Evolutionary conservation across 2,888 invertebrate genomes (phyloP).

Genomic region (Synanthedon andrenaeformis): DNA sequence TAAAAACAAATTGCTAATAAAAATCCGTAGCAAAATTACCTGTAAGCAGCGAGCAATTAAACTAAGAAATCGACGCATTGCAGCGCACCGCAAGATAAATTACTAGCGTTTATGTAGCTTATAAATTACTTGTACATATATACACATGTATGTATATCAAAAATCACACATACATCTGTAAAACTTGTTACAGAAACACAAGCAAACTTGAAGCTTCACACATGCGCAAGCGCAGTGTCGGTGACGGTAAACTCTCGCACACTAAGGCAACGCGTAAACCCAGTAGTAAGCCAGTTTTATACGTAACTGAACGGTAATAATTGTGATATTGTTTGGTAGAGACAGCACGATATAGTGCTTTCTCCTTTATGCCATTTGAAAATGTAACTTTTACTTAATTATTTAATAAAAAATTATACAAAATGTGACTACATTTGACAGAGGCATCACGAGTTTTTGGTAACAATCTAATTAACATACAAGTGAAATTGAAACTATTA

Average conservation of each 20-base stretch:
- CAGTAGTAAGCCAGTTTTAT: conserved; percentile 60
- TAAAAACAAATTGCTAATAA: too few species aligned
- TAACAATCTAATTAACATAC: too few species aligned
- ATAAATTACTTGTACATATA: neutral
- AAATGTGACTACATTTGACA: too few species aligned
- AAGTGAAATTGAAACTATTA: too few species aligned
- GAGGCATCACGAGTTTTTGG: too few species aligned
- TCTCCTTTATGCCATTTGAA: too few species aligned
- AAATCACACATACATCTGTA: neutral
- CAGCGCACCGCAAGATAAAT: neutral
- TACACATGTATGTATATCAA: neutral
- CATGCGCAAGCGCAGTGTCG: conserved; percentile 3
- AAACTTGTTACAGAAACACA: conserved; percentile 9
- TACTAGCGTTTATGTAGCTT: too few species aligned
- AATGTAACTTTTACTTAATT: too few species aligned
- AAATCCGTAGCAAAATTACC: too few species aligned
- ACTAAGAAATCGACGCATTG: neutral
- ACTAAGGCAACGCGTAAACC: conserved; percentile 50
- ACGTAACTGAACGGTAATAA: conserved; percentile 66
- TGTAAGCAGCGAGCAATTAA: neutral
- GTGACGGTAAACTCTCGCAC: conserved; percentile 20
- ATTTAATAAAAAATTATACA: too few species aligned
- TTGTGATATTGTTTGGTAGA: conserved; percentile 53
- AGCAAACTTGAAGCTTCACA: conserved; percentile 8
- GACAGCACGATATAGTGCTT: conserved; percentile 21